Evolutionary conservation across 2,113 vertebrate genomes (phyloP).

Genomic region (Cottus gobio): DNA sequence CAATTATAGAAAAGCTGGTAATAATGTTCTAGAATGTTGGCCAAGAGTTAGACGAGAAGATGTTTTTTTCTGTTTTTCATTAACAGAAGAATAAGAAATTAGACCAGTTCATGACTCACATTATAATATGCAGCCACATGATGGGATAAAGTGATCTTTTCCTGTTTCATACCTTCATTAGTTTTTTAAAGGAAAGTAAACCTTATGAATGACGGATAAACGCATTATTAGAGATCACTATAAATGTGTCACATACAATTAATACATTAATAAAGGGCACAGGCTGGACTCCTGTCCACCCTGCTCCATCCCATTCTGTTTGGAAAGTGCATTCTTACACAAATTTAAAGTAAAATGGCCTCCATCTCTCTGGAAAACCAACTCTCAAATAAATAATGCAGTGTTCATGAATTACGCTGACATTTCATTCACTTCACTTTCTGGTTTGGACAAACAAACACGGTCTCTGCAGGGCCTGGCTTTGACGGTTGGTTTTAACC

Average conservation of each 20-base stretch:
- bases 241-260: conserved; percentile 30
- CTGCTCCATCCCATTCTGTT: conserved; percentile 30
- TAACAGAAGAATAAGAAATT: not conserved
- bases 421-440: conserved; percentile 40
- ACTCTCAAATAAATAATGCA: conserved; percentile 70
- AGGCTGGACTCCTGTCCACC: conserved; percentile 14
- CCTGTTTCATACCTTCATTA: not conserved
- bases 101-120: not conserved
- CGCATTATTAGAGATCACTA: conserved; percentile 12
- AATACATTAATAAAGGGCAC: conserved; percentile 46
- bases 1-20: not conserved
- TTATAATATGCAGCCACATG: not conserved
- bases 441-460: conserved; percentile 34
- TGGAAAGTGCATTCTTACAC: conserved; percentile 37
- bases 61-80: no score
- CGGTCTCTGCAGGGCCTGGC: not conserved
- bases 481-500: conserved; percentile 9
- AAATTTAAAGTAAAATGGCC: conserved; percentile 38
- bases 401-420: conserved; percentile 44
- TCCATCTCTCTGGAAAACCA: conserved; percentile 12
- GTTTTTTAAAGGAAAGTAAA: conserved; percentile 16
- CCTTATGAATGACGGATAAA: not conserved
- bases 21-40: not conserved
- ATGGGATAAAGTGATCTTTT: not conserved
- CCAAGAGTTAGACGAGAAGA: not conserved